Base-by-base conservation (phyloP, 1,140 invertebrate genomes). In the Lanistes nyassanus region DNA sequence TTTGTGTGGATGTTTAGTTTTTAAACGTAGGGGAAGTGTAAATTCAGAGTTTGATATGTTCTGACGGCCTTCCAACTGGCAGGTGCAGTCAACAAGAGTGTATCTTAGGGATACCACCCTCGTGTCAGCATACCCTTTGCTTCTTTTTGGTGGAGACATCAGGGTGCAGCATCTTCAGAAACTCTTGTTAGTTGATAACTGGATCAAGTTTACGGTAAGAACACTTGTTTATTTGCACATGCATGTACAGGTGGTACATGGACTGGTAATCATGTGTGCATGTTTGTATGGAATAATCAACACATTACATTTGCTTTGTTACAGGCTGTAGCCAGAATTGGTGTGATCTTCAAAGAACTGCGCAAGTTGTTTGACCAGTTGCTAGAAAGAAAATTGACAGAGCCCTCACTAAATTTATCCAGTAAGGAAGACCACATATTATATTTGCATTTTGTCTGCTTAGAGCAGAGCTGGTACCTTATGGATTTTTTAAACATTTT, bases 81-180 rank as follows among this genome's bases (percentile, higher is more conserved):
- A 88, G 85, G 84, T 86, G 47, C 85, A 83, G 58, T 76, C 81
- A 34, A 80, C 83, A 0, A 79, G 81, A 56, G 82, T 96, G 16
- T 96, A 94, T 85, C 93, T 97, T 42, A 91, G 94, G 65, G 95
- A 96, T 84, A 93, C 93, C 69, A 93, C 94, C 1, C 93, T 95
- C 92, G 92, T 96, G 47, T 93, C 94, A 0, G 90, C 94, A 37
- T 88, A 95, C 73, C 92, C 94, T 0, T 84, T 96, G 16, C 84
- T 95, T 5, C 93, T 96, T 78, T 96, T 97, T 86, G 94, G 93
- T 16, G 88, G 91, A 68, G 87, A 90, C 26, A 87, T 90, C 16
- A 84, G 85, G 68, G 87, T 87, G 16, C 83, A 86, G 51, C 83
- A 87, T 62, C 81, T 79, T 62, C 81, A 85, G 29, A 82, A 86